Base-by-base conservation (phyloP, 2,113 vertebrate species). In the Embiotoca jacksoni region DNA sequence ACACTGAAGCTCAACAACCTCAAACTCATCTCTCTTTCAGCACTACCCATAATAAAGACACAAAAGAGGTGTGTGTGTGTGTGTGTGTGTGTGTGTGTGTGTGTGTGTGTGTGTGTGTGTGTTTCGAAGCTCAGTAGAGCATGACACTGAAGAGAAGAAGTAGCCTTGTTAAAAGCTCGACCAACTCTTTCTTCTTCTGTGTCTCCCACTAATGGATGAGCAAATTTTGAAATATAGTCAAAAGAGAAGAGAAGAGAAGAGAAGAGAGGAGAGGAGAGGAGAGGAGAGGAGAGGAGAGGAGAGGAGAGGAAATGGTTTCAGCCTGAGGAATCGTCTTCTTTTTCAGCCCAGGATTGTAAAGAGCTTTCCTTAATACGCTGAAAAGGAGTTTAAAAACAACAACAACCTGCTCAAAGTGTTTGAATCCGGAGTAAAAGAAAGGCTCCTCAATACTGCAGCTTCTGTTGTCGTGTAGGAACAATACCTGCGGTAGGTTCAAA, bases 171-270 rank as follows among this genome's bases (percentile, higher is more conserved):
- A 91, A 91, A 89, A 90, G 89, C 92, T 72, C 16, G 1, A 68
- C 84, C 82, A 82, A 71, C 80, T 83, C 80, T 69, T 67, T 86
- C 83, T 73, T 85, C 72, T 78, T 62, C 81, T 82, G 75, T 71
- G 81, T 83, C 83, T 81, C 81, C 72, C 47, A 23, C 90, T 93
- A 93, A 92, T 93, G 91, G 91, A 92, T 47, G 87, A 77, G 55
- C 90, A 88, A 80, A 92, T 93, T 91, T 90, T 91, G 91, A 92
- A 88, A 83, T 88, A 81, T 35, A 82, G 82, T 86, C 75, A 87
- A 84, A 88, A 64, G 82, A 83, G 59, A 65, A 52, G 41, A 73
- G 44, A 57, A 31, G 70, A 71, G 70, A 49, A 3, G 81, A 52
- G 30, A 30, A 47, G 52, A 50, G 44, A 16, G 23, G 69, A 70